A percentile compares a stretch with the other conserved stretches of the same genome.
Conservation (phyloP, 2,113 vertebrate genomes). For the Syngnathus floridae region DNA sequence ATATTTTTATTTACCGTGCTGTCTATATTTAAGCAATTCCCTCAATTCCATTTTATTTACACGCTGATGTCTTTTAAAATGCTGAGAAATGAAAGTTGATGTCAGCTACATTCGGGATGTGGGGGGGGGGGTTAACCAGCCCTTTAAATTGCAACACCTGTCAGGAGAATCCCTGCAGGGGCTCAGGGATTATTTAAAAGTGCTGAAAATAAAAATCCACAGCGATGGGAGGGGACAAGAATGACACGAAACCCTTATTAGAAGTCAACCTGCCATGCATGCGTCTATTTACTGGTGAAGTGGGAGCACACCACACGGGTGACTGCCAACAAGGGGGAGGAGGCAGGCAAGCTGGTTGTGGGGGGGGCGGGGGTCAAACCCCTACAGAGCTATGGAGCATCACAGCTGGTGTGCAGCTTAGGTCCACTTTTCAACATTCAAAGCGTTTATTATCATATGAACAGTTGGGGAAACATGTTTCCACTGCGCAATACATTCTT, state of each 20-base stretch:
- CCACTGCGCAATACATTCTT: background rate
- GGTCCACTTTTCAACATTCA: conserved; percentile 35
- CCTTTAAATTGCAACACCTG: conserved; percentile 8
- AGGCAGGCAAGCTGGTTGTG: background rate
- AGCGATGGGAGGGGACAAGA: background rate
- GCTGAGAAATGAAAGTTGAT: background rate
- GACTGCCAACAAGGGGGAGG: conserved; percentile 2
- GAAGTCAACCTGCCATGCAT: background rate
- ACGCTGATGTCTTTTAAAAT: background rate
- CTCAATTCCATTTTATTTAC: background rate
- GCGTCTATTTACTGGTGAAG: background rate
- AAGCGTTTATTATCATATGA: background rate
- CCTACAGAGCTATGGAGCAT: background rate
- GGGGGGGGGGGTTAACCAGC: no score
- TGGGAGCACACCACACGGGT: background rate
- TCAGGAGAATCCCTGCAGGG: conserved; percentile 5
- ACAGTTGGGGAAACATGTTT: background rate
- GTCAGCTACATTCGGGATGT: background rate
- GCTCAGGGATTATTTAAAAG: conserved; percentile 2
- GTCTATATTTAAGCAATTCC: background rate
- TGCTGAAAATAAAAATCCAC: conserved; percentile 5
- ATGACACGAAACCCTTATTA: background rate
- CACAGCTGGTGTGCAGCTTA: conserved; percentile 6
- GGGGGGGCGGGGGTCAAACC: background rate
- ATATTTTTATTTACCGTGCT: background rate